Conservation (phyloP, 2,888 invertebrate genomes). For the Amphiduros pacificus region DNA sequence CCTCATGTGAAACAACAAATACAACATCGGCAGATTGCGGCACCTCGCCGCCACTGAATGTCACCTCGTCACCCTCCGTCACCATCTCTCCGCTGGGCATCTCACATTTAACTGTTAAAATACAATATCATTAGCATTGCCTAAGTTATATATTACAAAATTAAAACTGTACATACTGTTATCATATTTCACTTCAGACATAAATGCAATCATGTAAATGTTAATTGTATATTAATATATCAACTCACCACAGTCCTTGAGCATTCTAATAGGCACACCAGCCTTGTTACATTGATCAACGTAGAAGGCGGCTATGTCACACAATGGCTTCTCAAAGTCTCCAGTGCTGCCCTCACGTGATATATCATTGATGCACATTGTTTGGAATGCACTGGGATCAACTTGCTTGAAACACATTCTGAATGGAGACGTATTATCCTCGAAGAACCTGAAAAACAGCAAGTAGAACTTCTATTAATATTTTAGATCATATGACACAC, state of each 20-base stretch:
- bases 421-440: slow-evolving; percentile 63
- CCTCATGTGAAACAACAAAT: slow-evolving; percentile 79
- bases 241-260: slow-evolving; percentile 67
- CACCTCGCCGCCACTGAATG: slow-evolving; percentile 60
- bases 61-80: slow-evolving; percentile 72
- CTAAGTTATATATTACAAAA: background rate
- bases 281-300: slow-evolving; percentile 69
- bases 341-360: slow-evolving; percentile 32
- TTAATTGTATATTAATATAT: background rate
- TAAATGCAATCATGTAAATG: background rate
- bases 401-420: slow-evolving; percentile 61
- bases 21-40: slow-evolving; percentile 79
- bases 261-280: slow-evolving; percentile 68
- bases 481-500: no score
- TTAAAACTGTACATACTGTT: background rate
- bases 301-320: slow-evolving; percentile 73
- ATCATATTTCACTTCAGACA: background rate
- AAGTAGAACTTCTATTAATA: no score
- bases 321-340: slow-evolving; percentile 59
- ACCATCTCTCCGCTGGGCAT: slow-evolving; percentile 4
- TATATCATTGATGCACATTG: slow-evolving; percentile 73
- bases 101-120: slow-evolving; percentile 19
- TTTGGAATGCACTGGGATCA: slow-evolving; percentile 63
- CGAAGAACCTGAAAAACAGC: slow-evolving; percentile 74
- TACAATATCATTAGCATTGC: background rate